Percentiles rank a stretch among this genome's conserved stretches.
Evolutionary conservation across 2,797 vertebrate genomes (phyloP).

Genomic region (Notamacropus eugenii): DNA sequence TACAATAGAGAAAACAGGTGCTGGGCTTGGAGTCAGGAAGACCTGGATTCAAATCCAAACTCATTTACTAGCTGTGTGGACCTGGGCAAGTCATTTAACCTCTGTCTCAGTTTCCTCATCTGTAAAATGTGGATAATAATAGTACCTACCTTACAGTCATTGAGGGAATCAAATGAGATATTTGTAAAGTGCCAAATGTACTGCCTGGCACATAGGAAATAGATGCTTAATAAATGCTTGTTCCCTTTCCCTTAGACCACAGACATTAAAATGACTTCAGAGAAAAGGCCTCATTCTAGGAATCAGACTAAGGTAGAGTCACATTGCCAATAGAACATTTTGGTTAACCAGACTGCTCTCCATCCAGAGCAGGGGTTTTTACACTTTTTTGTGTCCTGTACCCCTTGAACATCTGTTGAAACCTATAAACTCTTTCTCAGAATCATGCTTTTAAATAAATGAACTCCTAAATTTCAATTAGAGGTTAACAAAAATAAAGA

Average conservation of each 20-base stretch:
- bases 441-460: neutral
- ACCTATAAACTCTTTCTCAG: neutral
- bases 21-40: neutral
- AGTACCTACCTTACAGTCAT: neutral
- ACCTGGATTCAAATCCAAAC: neutral
- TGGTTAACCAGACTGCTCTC: neutral
- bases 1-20: neutral
- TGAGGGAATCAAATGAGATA: neutral
- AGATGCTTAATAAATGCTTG: neutral
- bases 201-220: neutral
- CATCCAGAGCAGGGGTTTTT: neutral
- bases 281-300: neutral
- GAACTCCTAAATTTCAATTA: neutral
- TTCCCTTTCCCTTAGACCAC: neutral
- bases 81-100: neutral
- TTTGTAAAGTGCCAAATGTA: neutral
- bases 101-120: neutral
- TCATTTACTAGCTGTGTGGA: neutral
- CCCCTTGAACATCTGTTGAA: neutral
- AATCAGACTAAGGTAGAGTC: neutral
- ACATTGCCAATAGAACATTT: neutral
- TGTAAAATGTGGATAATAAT: neutral
- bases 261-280: neutral
- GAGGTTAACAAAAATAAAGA: neutral
- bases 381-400: neutral